phyloP scores from a whole-genome alignment of 2,113 vertebrate species.

The Ploceus nigricollis region DNA sequence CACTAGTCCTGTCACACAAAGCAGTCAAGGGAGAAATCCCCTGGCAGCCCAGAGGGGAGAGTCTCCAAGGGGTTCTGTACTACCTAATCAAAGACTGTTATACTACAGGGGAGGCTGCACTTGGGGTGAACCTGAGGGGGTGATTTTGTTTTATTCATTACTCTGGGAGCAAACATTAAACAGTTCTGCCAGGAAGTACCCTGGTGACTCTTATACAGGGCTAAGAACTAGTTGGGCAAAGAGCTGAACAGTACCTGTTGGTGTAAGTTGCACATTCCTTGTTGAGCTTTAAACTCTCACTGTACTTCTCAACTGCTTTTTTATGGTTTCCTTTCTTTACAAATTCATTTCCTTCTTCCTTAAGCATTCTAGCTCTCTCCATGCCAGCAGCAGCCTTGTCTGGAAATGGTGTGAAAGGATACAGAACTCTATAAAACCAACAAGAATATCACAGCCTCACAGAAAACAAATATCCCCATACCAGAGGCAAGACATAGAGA shows the following conservation, averaged over 20 bases:
- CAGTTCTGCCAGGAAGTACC: not conserved
- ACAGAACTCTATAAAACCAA: not conserved
- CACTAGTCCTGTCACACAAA: not conserved
- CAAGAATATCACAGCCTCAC: not conserved
- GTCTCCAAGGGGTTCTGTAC: not conserved
- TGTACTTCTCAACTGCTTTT: slow-evolving; percentile 90
- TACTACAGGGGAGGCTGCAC: not conserved
- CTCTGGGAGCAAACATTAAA: not conserved
- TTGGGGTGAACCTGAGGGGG: not conserved
- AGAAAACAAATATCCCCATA: not conserved
- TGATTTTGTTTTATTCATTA: not conserved
- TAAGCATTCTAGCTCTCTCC: slow-evolving; percentile 79
- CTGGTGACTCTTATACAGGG: not conserved
- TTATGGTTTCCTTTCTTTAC: slow-evolving; percentile 90
- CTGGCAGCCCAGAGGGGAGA: not conserved
- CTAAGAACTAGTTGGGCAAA: not conserved
- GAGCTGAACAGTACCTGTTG: slow-evolving; percentile 80
- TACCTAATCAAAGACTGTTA: not conserved
- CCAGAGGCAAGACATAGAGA: not conserved
- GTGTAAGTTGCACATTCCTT: slow-evolving; percentile 85
- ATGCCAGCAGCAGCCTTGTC: slow-evolving; percentile 57
- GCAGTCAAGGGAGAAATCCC: not conserved
- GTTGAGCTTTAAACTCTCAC: slow-evolving; percentile 81
- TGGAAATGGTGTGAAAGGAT: slow-evolving; percentile 17
- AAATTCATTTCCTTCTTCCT: slow-evolving; percentile 89